phyloP scores from a whole-genome alignment of 2,113 vertebrate genomes.

The Myotis davidii region DNA sequence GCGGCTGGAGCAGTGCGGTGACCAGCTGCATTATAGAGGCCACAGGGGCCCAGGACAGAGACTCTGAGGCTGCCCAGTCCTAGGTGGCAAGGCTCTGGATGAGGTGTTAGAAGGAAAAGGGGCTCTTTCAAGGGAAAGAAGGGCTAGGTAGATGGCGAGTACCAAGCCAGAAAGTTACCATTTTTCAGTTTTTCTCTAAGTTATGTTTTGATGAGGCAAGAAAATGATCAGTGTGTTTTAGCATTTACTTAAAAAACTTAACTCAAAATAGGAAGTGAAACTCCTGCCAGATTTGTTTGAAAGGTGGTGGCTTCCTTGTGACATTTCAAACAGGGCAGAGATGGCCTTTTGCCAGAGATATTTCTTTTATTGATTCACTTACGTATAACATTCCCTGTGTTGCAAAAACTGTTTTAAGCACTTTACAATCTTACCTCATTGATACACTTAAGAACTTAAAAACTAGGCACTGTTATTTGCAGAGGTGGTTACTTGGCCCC shows the following conservation, averaged over 20 bases:
- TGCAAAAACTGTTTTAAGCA: neutral
- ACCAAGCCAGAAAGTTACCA: neutral
- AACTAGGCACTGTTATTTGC: neutral
- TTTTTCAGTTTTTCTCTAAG: neutral
- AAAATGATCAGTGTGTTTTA: neutral
- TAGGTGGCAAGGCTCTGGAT: neutral
- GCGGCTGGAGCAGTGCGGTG: accelerated
- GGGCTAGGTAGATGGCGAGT: too few relatives aligned
- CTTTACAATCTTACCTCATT: neutral
- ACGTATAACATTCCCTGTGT: neutral
- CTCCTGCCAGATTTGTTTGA: neutral
- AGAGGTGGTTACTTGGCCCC: neutral
- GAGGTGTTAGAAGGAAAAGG: neutral
- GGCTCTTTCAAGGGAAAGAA: neutral
- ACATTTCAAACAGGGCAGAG: neutral
- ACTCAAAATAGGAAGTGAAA: neutral
- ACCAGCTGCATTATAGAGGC: neutral
- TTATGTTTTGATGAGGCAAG: neutral
- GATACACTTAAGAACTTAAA: neutral
- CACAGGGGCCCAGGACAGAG: neutral
- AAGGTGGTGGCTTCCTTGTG: neutral
- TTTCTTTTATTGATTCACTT: neutral
- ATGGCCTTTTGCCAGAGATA: neutral
- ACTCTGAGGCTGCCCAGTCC: accelerated
- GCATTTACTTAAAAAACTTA: neutral